Conservation (phyloP, 2,113 vertebrate genomes). For the Synodontis membranacea region DNA sequence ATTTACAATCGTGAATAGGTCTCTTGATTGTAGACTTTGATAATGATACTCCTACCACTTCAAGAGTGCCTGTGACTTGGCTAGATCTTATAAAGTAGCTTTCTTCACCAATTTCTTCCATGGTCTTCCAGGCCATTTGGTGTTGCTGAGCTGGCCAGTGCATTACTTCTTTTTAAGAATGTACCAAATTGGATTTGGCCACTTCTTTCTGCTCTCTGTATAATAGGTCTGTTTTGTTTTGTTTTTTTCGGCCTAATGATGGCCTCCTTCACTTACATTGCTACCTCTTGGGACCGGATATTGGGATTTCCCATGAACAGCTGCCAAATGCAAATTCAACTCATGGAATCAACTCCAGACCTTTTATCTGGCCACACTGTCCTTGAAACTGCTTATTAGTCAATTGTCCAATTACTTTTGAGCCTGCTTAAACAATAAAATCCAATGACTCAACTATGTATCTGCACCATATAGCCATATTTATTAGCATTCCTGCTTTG, state of each 20-base stretch:
- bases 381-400: not conserved
- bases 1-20: too few relatives aligned
- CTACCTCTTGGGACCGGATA: not conserved
- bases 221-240: too few relatives aligned
- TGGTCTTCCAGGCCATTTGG: not conserved
- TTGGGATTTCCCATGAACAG: not conserved
- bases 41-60: not conserved
- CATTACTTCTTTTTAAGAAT: not conserved
- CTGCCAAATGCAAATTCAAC: not conserved
- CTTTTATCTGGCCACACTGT: not conserved
- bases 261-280: not conserved
- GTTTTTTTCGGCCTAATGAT: too few relatives aligned
- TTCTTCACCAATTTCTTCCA: not conserved
- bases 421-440: not conserved
- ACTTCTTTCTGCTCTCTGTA: not conserved
- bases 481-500: too few relatives aligned
- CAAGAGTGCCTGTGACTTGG: not conserved
- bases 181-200: not conserved
- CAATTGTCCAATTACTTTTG: too few relatives aligned
- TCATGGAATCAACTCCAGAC: not conserved
- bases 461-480: not conserved
- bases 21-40: not conserved
- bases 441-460: not conserved
- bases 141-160: not conserved
- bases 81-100: not conserved